Evolutionary conservation across 2,797 vertebrate species (phyloP), one percentile per base, ranked within the genome.

Genomic region (Onychomys torridus): DNA sequence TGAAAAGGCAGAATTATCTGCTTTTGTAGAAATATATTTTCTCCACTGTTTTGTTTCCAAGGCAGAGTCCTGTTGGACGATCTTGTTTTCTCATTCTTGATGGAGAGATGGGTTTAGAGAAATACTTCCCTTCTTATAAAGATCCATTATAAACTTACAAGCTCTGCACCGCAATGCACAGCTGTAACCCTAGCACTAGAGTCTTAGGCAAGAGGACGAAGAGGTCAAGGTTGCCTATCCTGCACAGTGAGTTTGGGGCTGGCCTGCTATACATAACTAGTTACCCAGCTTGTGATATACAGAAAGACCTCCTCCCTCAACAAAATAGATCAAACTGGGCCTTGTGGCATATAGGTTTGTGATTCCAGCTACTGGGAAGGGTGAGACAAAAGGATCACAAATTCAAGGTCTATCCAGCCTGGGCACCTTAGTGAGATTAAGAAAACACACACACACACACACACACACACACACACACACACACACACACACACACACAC

Each of bases 11-110:
- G 43, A 5, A 2, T 0, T 27, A 11, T n/a, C 37, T 94, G 83
- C 43, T 17, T 43, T 85, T 90, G n/a, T 55, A 79, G 19, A 19
- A 21, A 59, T 19, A 63, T 0, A 3, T 89, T 93, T 34, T 89
- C 37, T 90, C 11, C 25, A 65, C 43, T 52, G 25, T 43, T 78
- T 67, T 77, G 25, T 37, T 27, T 49, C 21, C 21, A 57, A 93
- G 43, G 59, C 69, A 79, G 61, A 61, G 1, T n/a, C 12, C 61
- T 86, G n/a, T 61, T 63, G n/a, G 17, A 29, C 1, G 71, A 49
- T 91, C 46, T 75, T 91, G 55, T 85, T 85, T 96, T 96, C 32
- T 92, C 76, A 46, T 16, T 85, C 63, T 79, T 69, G 63, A n/a
- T 90, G 52, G 63, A 93, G 59, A 59, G 63, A 69, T 29, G 13